phyloP scores from a whole-genome alignment of 2,888 invertebrate species.

The Dichetophora obliterata region DNA sequence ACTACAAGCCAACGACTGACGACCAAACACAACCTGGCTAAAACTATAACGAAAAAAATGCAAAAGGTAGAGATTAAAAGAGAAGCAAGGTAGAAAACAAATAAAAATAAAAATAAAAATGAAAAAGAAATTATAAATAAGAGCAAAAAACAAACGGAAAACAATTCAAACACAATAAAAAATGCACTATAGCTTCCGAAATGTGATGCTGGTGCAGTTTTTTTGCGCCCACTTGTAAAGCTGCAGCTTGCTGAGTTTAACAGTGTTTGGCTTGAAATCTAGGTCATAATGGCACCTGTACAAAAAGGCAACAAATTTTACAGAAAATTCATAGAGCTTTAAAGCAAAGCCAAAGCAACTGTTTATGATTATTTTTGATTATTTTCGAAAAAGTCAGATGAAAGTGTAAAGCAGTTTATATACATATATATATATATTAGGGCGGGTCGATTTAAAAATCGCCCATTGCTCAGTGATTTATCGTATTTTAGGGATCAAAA shows the following conservation, averaged over 20 bases:
- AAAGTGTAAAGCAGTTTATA: too few relatives aligned
- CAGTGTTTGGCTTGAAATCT: background rate
- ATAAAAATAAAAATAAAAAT: too few relatives aligned
- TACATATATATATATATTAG: too few relatives aligned
- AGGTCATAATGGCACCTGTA: too few relatives aligned
- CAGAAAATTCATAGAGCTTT: background rate
- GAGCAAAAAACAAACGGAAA: slow-evolving; percentile 16
- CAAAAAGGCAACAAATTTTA: background rate
- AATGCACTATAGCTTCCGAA: slow-evolving; percentile 23
- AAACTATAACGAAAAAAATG: background rate
- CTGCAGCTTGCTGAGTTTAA: background rate
- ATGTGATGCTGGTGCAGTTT: background rate
- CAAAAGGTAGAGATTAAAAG: background rate
- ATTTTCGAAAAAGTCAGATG: background rate
- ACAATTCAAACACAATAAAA: slow-evolving; percentile 28
- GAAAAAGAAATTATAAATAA: background rate
- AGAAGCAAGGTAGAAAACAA: background rate
- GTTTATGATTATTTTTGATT: background rate
- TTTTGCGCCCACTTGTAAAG: background rate
- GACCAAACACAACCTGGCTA: background rate
- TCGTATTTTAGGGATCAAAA: too few relatives aligned
- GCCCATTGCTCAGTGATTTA: too few relatives aligned
- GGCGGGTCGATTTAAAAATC: too few relatives aligned
- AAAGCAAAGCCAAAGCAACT: background rate
- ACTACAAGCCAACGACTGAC: background rate